A percentile compares a stretch with the other conserved stretches of the same genome.
Evolutionary conservation across 2,888 invertebrate species (phyloP).

Genomic region (Hyppa rectilinea): DNA sequence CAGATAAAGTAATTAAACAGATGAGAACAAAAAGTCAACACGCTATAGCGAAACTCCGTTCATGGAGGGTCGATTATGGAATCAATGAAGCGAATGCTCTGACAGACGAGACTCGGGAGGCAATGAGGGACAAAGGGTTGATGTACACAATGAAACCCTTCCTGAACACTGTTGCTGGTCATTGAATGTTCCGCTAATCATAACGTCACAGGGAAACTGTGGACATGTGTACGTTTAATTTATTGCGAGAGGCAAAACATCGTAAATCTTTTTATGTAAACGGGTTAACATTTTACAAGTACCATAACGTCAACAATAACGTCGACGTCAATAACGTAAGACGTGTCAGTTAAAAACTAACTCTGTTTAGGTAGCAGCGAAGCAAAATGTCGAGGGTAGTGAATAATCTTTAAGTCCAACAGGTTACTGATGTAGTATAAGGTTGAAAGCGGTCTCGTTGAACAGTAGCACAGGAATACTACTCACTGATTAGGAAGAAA

Average conservation of each 20-base stretch:
- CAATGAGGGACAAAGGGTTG: slow-evolving; percentile 76
- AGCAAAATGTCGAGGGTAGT: slow-evolving; percentile 28
- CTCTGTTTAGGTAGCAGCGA: slow-evolving; percentile 38
- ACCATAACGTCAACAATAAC: slow-evolving; percentile 38
- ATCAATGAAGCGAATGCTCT: slow-evolving; percentile 70
- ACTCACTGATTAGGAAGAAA: slow-evolving; percentile 1
- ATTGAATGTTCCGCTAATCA: slow-evolving; percentile 78
- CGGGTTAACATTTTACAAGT: slow-evolving; percentile 19
- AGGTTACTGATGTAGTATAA: slow-evolving; percentile 28
- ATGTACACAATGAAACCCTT: slow-evolving; percentile 81
- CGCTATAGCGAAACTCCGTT: slow-evolving; percentile 71
- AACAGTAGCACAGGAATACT: slow-evolving; percentile 9
- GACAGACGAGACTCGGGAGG: slow-evolving; percentile 73
- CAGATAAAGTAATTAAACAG: slow-evolving; percentile 70
- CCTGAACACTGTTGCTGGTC: slow-evolving; percentile 75
- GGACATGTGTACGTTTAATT: slow-evolving; percentile 40
- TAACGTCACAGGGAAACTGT: slow-evolving; percentile 67
- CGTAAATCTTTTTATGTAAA: slow-evolving; percentile 29
- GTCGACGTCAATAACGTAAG: slow-evolving; percentile 47
- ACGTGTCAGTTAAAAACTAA: slow-evolving; percentile 37
- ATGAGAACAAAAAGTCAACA: slow-evolving; percentile 70
- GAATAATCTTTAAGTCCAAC: slow-evolving; percentile 37
- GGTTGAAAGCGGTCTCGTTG: slow-evolving; percentile 22
- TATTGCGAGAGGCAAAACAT: slow-evolving; percentile 29
- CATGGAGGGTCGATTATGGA: slow-evolving; percentile 75